Percentiles rank a stretch among this genome's conserved stretches.
Conservation (phyloP, 2,888 invertebrate species). For the Pollenia labialis region DNA sequence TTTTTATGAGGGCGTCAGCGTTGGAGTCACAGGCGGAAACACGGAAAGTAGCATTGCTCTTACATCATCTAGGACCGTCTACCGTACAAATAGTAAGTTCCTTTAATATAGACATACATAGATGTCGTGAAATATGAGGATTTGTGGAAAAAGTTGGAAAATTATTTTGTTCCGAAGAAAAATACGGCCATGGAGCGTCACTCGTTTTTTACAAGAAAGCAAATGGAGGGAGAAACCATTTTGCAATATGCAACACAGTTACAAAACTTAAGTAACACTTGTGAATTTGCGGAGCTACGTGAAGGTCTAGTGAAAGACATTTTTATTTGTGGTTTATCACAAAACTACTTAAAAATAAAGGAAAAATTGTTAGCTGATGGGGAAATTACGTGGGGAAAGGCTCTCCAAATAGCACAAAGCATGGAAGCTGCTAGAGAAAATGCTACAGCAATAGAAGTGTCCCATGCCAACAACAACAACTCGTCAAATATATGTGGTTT, state of each 20-base stretch:
- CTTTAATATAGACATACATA: conserved; percentile 13
- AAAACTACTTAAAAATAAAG: neutral
- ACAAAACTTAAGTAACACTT: conserved; percentile 30
- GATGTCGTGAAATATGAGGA: neutral
- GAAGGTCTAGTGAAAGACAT: conserved; percentile 2
- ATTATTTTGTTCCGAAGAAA: conserved; percentile 1
- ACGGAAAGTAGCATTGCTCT: conserved; percentile 29
- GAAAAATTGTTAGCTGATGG: neutral
- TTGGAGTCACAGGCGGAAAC: neutral
- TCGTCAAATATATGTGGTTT: no score
- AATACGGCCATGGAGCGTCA: conserved; percentile 34
- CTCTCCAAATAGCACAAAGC: neutral
- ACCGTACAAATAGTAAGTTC: conserved; percentile 6
- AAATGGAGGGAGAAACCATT: neutral
- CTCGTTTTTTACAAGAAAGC: conserved; percentile 27
- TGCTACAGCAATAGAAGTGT: neutral
- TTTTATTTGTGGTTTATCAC: neutral
- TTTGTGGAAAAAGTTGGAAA: conserved; percentile 1
- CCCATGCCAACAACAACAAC: neutral
- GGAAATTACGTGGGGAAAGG: neutral
- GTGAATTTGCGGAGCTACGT: neutral
- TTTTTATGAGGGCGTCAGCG: conserved; percentile 29
- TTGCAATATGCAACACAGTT: conserved; percentile 58
- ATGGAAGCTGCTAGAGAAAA: neutral
- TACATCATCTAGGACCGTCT: conserved; percentile 2